These are phyloP conservation scores for Pseudomyrmex cubaensis DNA, from an alignment of 1,140 invertebrate species.

Conservation along the genomic window DNA sequence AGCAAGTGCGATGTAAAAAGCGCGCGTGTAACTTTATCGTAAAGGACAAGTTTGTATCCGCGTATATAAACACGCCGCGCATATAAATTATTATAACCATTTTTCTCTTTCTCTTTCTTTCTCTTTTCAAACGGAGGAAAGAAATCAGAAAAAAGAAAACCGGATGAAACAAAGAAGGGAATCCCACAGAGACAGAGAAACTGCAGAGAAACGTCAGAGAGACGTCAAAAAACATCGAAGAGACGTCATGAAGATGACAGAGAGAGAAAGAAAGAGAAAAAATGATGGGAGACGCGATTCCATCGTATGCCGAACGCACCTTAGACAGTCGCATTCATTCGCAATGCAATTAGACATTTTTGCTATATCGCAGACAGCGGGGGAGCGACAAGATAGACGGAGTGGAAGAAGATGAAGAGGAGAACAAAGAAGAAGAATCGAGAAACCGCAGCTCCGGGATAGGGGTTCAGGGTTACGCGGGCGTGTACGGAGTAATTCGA, in stretches of 20 bases:
- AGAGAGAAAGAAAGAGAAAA: neutral
- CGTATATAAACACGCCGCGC: slow-evolving; percentile 59
- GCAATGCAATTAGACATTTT: slow-evolving; percentile 74
- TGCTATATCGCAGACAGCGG: slow-evolving; percentile 32
- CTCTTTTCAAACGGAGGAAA: neutral
- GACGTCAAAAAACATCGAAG: neutral
- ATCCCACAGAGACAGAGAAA: neutral
- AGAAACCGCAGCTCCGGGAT: slow-evolving; percentile 60
- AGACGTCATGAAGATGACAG: too few species aligned
- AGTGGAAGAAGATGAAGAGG: neutral
- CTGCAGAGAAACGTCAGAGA: neutral
- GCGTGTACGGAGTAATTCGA: slow-evolving; percentile 39
- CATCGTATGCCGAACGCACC: slow-evolving; percentile 23
- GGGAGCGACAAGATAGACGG: neutral
- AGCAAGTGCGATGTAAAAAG: slow-evolving; percentile 3
- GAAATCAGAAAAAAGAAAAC: neutral
- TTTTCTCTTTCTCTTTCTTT: neutral
- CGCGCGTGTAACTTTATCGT: slow-evolving; percentile 66
- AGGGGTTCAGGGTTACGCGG: slow-evolving; percentile 68
- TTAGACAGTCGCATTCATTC: slow-evolving; percentile 40
- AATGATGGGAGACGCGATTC: slow-evolving; percentile 21
- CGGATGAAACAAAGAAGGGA: neutral
- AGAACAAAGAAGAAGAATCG: slow-evolving; percentile 26
- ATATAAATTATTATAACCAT: slow-evolving; percentile 63
- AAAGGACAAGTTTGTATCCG: slow-evolving; percentile 67